phyloP scores from a whole-genome alignment of 1,140 invertebrate genomes.

The Lepidostoma basale region DNA sequence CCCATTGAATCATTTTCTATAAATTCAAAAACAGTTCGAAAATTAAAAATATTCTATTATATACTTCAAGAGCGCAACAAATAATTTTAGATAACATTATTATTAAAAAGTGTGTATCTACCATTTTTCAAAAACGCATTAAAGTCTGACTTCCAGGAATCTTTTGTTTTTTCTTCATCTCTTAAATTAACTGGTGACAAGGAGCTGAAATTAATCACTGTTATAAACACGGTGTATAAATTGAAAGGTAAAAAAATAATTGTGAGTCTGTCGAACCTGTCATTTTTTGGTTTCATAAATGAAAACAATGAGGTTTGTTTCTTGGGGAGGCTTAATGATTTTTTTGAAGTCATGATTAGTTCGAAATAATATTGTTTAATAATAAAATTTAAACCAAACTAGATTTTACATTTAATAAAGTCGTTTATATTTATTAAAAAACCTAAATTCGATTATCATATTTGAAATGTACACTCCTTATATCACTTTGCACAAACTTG shows the following conservation, averaged over 20 bases:
- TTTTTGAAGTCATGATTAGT: slow-evolving; percentile 5
- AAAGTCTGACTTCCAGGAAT: slow-evolving; percentile 10
- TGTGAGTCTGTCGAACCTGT: too few relatives aligned
- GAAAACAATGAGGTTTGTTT: slow-evolving; percentile 27
- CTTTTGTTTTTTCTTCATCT: slow-evolving; percentile 5
- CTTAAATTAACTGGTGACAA: background rate
- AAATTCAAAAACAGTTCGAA: background rate
- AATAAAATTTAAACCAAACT: background rate
- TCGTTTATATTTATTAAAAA: too few relatives aligned
- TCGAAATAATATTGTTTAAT: background rate
- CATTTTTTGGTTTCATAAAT: slow-evolving; percentile 4
- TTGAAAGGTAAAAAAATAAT: too few relatives aligned
- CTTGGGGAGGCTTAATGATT: slow-evolving; percentile 21
- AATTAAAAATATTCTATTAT: background rate
- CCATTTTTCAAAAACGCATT: slow-evolving; percentile 20
- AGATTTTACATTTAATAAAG: too few relatives aligned
- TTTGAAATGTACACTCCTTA: too few relatives aligned
- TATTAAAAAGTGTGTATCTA: background rate
- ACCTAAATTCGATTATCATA: too few relatives aligned
- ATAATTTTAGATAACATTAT: background rate
- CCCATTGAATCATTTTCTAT: slow-evolving; percentile 17
- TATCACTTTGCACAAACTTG: too few relatives aligned
- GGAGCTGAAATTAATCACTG: background rate
- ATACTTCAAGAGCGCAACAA: background rate
- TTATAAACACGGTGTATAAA: background rate